A percentile compares a stretch with the other conserved stretches of the same genome.
phyloP scores from a whole-genome alignment of 2,888 invertebrate species.

The Philaethria dido region DNA sequence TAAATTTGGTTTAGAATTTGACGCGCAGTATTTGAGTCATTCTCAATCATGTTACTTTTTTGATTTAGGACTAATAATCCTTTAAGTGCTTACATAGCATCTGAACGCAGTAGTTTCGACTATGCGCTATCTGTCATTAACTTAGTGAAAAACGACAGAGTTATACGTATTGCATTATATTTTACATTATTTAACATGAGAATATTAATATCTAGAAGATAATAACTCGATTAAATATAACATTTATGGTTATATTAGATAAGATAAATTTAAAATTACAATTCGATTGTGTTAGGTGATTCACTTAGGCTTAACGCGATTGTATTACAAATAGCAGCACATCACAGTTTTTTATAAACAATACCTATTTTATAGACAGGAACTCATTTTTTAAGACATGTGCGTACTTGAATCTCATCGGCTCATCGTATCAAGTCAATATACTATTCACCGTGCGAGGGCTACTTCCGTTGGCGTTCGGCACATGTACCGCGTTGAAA shows the following conservation, averaged over 20 bases:
- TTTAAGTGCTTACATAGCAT: too few relatives aligned
- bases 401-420: constrained; percentile 44
- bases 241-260: neutral
- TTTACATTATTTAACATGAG: neutral
- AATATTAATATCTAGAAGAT: neutral
- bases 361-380: constrained; percentile 42
- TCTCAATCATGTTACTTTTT: too few relatives aligned
- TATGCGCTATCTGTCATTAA: too few relatives aligned
- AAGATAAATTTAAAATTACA: neutral
- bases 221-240: neutral
- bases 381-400: constrained; percentile 47
- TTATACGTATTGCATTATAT: too few relatives aligned
- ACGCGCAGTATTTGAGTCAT: too few relatives aligned
- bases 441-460: constrained; percentile 65
- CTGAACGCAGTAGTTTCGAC: too few relatives aligned
- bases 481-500: constrained; percentile 73
- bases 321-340: constrained; percentile 9
- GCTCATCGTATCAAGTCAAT: constrained; percentile 54
- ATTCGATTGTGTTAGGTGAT: neutral
- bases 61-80: too few relatives aligned
- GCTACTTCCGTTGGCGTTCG: constrained; percentile 69
- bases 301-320: constrained; percentile 9
- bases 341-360: constrained; percentile 22
- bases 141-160: too few relatives aligned
- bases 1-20: too few relatives aligned